These are phyloP conservation scores for Cuniculus paca DNA, from an alignment of 2,797 vertebrate species.

Conservation along the genomic window DNA sequence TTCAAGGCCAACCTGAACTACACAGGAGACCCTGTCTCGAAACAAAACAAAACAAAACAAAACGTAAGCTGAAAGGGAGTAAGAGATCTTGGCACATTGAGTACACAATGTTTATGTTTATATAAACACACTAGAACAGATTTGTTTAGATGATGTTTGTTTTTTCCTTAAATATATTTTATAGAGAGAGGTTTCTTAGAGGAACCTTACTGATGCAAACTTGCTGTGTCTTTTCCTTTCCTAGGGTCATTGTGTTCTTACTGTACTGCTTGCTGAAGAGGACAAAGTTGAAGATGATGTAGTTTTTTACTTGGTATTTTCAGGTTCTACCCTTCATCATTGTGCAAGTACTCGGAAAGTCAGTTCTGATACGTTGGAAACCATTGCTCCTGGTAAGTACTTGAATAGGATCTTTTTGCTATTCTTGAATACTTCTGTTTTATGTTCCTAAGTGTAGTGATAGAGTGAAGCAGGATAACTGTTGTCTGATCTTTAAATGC, in stretches of 20 bases:
- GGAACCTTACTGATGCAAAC: not conserved
- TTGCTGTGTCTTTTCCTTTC: conserved; percentile 60
- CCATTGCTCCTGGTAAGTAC: conserved; percentile 94
- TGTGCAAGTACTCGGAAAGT: conserved; percentile 94
- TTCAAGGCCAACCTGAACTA: not conserved
- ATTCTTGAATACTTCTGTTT: not conserved
- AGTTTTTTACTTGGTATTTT: conserved; percentile 96
- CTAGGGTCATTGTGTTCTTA: conserved; percentile 96
- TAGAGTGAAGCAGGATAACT: not conserved
- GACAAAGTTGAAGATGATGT: conserved; percentile 92
- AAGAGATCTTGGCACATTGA: not conserved
- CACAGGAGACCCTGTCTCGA: not conserved
- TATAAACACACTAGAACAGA: not conserved
- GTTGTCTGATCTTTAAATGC: not conserved
- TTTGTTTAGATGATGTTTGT: not conserved
- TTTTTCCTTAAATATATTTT: not conserved
- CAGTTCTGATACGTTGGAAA: conserved; percentile 93
- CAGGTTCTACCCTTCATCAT: conserved; percentile 95
- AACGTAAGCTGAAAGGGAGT: not conserved
- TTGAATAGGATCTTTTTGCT: not conserved
- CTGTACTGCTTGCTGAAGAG: conserved; percentile 94
- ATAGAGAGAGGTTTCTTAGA: not conserved
- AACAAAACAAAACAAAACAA: not conserved
- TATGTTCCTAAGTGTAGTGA: not conserved
- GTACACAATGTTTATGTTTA: not conserved